A percentile compares a stretch with the other conserved stretches of the same genome.
phyloP scores from a whole-genome alignment of 2,113 vertebrate genomes.

The Brachyhypopomus gauderio region DNA sequence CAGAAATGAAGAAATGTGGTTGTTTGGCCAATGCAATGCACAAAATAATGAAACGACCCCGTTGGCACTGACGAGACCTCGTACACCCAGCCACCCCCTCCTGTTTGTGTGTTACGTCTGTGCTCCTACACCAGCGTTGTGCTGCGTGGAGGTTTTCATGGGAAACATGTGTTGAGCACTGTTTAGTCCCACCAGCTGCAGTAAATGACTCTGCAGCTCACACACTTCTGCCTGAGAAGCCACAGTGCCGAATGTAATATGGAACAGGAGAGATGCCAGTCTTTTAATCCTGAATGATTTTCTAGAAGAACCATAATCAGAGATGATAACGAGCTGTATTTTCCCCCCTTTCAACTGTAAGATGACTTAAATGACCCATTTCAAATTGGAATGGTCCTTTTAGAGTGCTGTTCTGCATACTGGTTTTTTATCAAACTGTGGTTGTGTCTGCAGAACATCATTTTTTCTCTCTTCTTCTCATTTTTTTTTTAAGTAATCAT shows the following conservation, averaged over 20 bases:
- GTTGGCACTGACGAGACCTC: neutral
- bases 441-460: neutral
- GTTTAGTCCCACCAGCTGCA: constrained; percentile 41
- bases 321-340: constrained; percentile 15
- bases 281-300: neutral
- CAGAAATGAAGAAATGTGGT: neutral
- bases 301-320: neutral
- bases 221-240: neutral
- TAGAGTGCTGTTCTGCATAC: neutral
- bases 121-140: constrained; percentile 44
- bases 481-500: constrained; percentile 62
- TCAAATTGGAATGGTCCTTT: neutral
- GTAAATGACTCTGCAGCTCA: constrained; percentile 1
- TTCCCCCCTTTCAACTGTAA: neutral
- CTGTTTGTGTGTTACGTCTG: constrained; percentile 46
- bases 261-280: neutral
- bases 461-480: neutral
- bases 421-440: neutral
- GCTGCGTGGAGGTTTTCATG: constrained; percentile 60
- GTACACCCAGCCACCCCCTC: neutral
- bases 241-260: neutral
- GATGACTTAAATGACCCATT: neutral
- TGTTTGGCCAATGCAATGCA: neutral
- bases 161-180: constrained; percentile 57
- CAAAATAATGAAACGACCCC: neutral